Conservation (phyloP, 2,797 vertebrate species). For the Clarias fuscus region DNA sequence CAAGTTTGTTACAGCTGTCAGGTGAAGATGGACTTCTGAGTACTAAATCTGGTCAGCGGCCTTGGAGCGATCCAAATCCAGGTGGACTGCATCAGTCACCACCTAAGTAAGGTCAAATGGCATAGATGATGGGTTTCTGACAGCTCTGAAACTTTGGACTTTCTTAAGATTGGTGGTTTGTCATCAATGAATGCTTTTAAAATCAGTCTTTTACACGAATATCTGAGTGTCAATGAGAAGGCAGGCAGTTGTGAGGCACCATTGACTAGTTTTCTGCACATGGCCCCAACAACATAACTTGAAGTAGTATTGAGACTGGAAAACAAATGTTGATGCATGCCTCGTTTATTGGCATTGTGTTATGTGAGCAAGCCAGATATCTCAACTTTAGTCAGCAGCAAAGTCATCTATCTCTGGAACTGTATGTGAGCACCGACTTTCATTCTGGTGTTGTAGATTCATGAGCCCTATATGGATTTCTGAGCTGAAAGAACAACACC, state of each 20-base stretch:
- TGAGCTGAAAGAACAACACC: background rate
- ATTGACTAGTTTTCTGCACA: background rate
- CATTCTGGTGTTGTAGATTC: constrained; percentile 8
- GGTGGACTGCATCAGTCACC: background rate
- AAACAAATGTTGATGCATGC: constrained; percentile 12
- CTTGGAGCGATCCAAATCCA: background rate
- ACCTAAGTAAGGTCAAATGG: background rate
- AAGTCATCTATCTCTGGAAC: constrained; percentile 36
- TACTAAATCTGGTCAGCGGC: background rate
- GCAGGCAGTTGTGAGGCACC: background rate
- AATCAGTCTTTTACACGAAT: background rate
- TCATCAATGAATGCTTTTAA: constrained; percentile 3
- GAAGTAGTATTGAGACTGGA: background rate
- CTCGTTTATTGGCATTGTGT: constrained; percentile 36
- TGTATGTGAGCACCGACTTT: constrained; percentile 9
- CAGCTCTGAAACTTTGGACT: background rate
- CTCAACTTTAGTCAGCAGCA: constrained; percentile 22
- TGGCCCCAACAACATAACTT: background rate
- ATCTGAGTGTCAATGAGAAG: background rate
- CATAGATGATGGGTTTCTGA: background rate
- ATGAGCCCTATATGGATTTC: constrained; percentile 28
- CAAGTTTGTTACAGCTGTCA: background rate
- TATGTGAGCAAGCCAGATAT: constrained; percentile 27
- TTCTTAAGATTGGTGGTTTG: constrained; percentile 1
- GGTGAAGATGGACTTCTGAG: background rate